Evolutionary conservation across 2,797 vertebrate species (phyloP).

Genomic region (Sebastes hopkinsi): DNA sequence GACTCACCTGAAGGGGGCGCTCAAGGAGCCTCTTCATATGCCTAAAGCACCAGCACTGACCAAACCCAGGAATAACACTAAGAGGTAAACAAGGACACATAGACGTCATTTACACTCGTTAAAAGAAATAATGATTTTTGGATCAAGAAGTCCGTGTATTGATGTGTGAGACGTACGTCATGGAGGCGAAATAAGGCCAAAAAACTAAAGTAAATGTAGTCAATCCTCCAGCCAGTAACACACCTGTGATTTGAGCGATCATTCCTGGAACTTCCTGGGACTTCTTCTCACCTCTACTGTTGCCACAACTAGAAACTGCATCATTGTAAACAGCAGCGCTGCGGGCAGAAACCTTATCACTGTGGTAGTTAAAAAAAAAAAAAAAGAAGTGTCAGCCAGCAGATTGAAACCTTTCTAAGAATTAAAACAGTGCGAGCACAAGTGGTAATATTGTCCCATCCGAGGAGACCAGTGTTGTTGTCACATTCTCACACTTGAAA

Average conservation of each 20-base stretch:
- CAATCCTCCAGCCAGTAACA: not conserved
- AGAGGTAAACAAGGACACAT: conserved; percentile 80
- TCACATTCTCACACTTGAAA: not conserved
- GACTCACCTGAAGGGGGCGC: conserved; percentile 96
- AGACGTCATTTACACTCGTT: not conserved
- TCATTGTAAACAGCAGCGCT: not conserved
- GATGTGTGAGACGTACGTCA: too few relatives aligned
- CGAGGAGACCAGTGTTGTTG: not conserved
- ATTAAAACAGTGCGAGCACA: not conserved
- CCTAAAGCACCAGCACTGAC: conserved; percentile 91
- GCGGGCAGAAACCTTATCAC: not conserved
- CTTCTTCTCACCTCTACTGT: not conserved
- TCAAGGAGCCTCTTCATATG: conserved; percentile 95
- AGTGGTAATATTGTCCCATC: not conserved
- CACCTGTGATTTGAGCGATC: not conserved
- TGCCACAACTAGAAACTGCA: not conserved
- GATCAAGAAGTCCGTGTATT: too few relatives aligned
- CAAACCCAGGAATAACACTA: conserved; percentile 92
- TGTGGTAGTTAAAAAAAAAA: not conserved
- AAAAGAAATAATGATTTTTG: too few relatives aligned
- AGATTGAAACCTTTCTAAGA: not conserved
- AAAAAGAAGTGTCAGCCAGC: not conserved
- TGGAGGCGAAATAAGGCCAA: too few relatives aligned
- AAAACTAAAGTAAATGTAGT: not conserved
- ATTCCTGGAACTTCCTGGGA: not conserved